These are phyloP conservation scores for Poecile montanus DNA, from an alignment of 2,797 vertebrate genomes.

Conservation along the genomic window DNA sequence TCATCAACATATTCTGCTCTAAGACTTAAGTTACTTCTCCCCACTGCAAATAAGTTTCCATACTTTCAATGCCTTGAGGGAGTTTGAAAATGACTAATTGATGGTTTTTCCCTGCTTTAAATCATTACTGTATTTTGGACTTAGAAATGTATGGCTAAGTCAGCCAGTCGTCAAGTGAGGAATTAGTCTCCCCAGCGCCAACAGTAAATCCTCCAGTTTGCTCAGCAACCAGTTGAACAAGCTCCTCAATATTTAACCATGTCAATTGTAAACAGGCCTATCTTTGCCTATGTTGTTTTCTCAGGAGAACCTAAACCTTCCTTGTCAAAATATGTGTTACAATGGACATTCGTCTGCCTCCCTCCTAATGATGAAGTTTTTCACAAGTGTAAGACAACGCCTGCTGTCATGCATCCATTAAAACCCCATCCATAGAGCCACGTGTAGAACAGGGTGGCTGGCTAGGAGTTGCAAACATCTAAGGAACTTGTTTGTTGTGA, in stretches of 20 bases:
- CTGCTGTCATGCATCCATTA: conserved; percentile 39
- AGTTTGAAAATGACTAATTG: conserved; percentile 63
- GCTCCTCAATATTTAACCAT: conserved; percentile 64
- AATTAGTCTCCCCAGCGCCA: conserved; percentile 48
- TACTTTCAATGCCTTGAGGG: conserved; percentile 42
- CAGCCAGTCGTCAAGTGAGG: conserved; percentile 23
- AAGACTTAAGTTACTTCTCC: conserved; percentile 45
- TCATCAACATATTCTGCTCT: conserved; percentile 34
- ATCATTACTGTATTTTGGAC: conserved; percentile 55
- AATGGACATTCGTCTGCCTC: conserved; percentile 46
- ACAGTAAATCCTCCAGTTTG: conserved; percentile 63
- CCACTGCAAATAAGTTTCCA: conserved; percentile 52
- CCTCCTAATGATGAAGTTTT: conserved; percentile 63
- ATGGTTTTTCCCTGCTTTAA: conserved; percentile 68
- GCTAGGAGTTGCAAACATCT: neutral
- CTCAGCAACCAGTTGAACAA: conserved; percentile 50
- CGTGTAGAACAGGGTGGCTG: neutral
- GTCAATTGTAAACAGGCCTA: conserved; percentile 39
- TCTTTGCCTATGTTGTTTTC: conserved; percentile 51
- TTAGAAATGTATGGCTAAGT: conserved; percentile 37
- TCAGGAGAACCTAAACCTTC: conserved; percentile 53
- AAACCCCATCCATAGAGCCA: neutral
- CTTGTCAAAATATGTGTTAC: conserved; percentile 52
- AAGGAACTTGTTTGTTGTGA: conserved; percentile 18
- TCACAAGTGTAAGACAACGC: neutral